Percentiles rank a stretch among this genome's conserved stretches.
Conservation (phyloP, 1,140 invertebrate species). For the Papilio xuthus region DNA sequence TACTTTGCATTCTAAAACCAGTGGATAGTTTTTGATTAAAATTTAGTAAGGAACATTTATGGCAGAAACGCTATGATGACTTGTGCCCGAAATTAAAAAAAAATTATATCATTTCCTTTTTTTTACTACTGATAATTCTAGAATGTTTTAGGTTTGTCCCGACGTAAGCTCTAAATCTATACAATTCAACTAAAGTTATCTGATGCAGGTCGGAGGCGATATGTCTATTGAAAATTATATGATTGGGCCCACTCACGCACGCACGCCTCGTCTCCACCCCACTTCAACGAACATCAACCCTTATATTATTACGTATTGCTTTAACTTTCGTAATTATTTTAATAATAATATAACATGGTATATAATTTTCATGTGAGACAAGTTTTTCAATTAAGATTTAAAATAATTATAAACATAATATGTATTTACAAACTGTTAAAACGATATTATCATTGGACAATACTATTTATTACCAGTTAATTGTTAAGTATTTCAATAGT, state of each 20-base stretch:
- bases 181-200: neutral
- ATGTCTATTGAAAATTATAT: conserved; percentile 17
- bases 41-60: too few species aligned
- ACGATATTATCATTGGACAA: neutral
- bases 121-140: too few species aligned
- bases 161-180: neutral
- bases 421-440: neutral
- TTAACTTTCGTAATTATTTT: neutral
- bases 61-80: too few species aligned
- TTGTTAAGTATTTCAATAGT: neutral
- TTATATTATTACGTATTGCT: conserved; percentile 24
- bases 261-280: conserved; percentile 5
- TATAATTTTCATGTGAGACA: neutral
- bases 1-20: neutral
- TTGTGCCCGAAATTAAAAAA: too few species aligned
- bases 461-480: neutral
- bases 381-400: neutral
- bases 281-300: conserved; percentile 13
- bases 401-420: neutral
- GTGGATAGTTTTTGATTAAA: too few species aligned
- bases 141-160: too few species aligned
- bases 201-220: neutral
- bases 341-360: neutral
- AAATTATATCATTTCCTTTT: too few species aligned
- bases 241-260: conserved; percentile 19